Evolutionary conservation across 2,888 invertebrate genomes (phyloP).

Genomic region (Mycogona germanica): DNA sequence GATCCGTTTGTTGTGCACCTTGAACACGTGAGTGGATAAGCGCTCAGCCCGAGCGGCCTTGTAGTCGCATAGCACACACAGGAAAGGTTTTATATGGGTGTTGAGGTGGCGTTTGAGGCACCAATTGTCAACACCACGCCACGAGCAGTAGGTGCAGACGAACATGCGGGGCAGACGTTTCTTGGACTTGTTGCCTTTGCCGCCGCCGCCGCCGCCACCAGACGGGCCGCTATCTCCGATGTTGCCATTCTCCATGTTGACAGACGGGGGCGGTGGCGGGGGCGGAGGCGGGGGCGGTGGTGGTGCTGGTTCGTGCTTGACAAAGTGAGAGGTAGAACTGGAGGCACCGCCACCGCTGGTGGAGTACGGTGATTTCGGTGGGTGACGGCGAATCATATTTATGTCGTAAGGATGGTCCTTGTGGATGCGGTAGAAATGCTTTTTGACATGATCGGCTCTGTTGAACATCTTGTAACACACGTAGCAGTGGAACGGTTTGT

Average conservation of each 20-base stretch:
- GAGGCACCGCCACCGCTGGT: too few relatives aligned
- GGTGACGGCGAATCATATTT: conserved; percentile 26
- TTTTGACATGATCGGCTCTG: conserved; percentile 86
- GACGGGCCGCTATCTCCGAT: conserved; percentile 30
- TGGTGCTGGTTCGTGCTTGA: conserved; percentile 32
- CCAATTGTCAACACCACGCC: conserved; percentile 91
- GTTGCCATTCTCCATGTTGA: conserved; percentile 28
- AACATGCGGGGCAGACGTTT: conserved; percentile 52
- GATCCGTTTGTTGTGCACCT: conserved; percentile 81
- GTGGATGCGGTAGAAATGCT: conserved; percentile 85
- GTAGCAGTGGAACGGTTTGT: conserved; percentile 88
- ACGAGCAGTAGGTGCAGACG: conserved; percentile 79
- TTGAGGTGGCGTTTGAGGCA: conserved; percentile 82
- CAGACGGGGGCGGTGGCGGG: conserved; percentile 27
- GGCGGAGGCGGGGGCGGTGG: conserved; percentile 25
- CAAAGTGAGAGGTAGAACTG: conserved; percentile 31
- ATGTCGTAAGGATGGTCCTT: conserved; percentile 72
- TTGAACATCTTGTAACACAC: conserved; percentile 87
- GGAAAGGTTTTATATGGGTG: conserved; percentile 83
- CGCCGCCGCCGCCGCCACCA: conserved; percentile 27
- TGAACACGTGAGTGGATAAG: conserved; percentile 75
- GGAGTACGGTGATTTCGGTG: conserved; percentile 23
- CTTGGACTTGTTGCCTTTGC: conserved; percentile 31
- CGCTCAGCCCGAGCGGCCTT: conserved; percentile 85
- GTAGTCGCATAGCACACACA: conserved; percentile 81